Base-by-base conservation (phyloP, 2,113 vertebrate genomes). In the Vicugna pacos region DNA sequence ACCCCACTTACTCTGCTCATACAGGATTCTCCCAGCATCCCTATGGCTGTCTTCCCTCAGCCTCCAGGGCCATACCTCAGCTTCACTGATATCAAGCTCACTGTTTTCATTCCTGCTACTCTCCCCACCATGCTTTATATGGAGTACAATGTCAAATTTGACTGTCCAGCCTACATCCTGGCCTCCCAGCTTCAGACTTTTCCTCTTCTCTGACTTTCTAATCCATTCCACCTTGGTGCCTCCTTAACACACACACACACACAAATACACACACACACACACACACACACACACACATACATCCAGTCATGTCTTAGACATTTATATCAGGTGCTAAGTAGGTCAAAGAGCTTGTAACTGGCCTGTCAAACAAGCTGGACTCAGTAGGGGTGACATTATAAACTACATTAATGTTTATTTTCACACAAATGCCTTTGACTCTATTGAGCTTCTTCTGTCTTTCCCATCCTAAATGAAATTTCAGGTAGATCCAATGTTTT, bases 341-440 rank as follows among this genome's bases (percentile, higher is more conserved):
- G 24, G 5, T 69, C 73, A 93, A 87, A 88, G 69, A 15, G 83
- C 62, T 90, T 92, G 3, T 67, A 82, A 76, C 50, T 92, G 64
- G 67, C 20, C 42, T 67, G 35, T 38, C 13, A 72, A 28, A 65
- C 16, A 48, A 85, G 13, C 26, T 84, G 52, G 80, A 56, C 16
- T 79, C 48, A 77, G 54, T 42, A 48, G 20, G 11, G 48, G 19
- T 81, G 38, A 91, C 35, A 58, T 28, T 81, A 60, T 70, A 93
- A 95, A 84, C 24, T 26, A 32, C 15, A 2, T 85, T 60, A 77
- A n/a, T 46, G 28, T 70, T 93, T 97, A 64, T 50, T 91, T 94
- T 94, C 69, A 80, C 2, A 92, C 26, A 77, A 30, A 3, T 82
- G 20, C 56, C 67, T 77, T 76, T 93, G 82, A 93, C 30, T 92